Base-by-base conservation (phyloP, 2,888 invertebrate genomes). In the Chaitophorus viminalis region DNA sequence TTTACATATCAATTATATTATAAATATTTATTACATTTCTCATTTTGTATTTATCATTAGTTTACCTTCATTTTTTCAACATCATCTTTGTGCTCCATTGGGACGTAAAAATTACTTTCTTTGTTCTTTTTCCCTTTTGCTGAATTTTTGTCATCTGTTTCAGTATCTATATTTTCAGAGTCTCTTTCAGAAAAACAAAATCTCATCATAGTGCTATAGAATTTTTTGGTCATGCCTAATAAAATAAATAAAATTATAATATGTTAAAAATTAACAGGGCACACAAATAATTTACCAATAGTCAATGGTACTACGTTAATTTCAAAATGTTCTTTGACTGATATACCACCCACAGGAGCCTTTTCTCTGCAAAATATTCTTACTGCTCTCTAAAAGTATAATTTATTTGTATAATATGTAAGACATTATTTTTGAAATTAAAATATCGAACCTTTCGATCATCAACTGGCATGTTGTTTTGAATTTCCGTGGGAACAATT, bases 311-410 rank as follows among this genome's bases (percentile, higher is more conserved):
- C 97, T 75, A 99, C 96, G 92, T 99, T 99, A 90, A 99, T 98
- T 93, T 99, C 99, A 92, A 99, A 98, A 92, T 99, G 98, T 91
- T 99, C 99, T 91, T 99, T 99, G 25, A 99, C 98, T 0, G 98
- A 96, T 90, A 99, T 99, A 4, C 99, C 99, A n/a, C 98, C 99
- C 11, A 99, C 99, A 0, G 98, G 98, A 77, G 98, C 97, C 90
- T 96, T 95, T 92, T 99, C 99, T 89, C 98, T 94, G 90, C 99
- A 99, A 92, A 98, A 97, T 78, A 99, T 96, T 89, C 99, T 94
- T 89, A 99, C 92, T 33, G 98, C 97, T 91, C 98, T 95, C 92
- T 91, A 89, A 92, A 91, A 46, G 33, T 70, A 76, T 9, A 68
- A 89, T 91, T 91, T 78, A 82, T 86, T 88, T 60, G n/a, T 54